Evolutionary conservation across 2,113 vertebrate species (phyloP).

Genomic region (Daphoenositta chrysoptera): DNA sequence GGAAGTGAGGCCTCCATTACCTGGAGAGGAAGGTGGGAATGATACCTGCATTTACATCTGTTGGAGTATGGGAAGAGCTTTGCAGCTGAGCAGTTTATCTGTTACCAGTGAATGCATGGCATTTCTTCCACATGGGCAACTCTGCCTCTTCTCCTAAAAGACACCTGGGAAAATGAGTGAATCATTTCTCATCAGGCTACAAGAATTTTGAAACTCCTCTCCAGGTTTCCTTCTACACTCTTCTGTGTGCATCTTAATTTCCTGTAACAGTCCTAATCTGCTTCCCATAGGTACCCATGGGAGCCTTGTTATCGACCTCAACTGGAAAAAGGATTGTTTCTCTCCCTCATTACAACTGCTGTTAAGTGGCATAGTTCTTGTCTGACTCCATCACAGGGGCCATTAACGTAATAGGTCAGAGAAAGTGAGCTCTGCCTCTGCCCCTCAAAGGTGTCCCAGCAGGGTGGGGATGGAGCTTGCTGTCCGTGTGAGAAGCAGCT

Average conservation of each 20-base stretch:
- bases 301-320: constrained; percentile 35
- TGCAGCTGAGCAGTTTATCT: background rate
- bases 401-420: background rate
- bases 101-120: background rate
- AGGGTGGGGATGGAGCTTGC: accelerated
- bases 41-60: background rate
- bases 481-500: background rate
- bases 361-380: constrained; percentile 6
- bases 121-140: background rate
- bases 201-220: background rate
- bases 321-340: constrained; percentile 28
- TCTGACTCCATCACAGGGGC: background rate
- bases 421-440: background rate
- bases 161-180: background rate
- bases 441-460: background rate
- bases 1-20: background rate
- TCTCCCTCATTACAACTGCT: background rate
- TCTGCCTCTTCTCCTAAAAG: background rate
- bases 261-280: background rate
- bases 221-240: background rate
- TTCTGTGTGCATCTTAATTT: background rate
- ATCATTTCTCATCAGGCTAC: constrained; percentile 12
- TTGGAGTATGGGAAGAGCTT: background rate
- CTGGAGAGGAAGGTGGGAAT: background rate
- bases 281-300: constrained; percentile 7